Base-by-base conservation (phyloP, 2,888 invertebrate species). In the Sminthurinus aureus region DNA sequence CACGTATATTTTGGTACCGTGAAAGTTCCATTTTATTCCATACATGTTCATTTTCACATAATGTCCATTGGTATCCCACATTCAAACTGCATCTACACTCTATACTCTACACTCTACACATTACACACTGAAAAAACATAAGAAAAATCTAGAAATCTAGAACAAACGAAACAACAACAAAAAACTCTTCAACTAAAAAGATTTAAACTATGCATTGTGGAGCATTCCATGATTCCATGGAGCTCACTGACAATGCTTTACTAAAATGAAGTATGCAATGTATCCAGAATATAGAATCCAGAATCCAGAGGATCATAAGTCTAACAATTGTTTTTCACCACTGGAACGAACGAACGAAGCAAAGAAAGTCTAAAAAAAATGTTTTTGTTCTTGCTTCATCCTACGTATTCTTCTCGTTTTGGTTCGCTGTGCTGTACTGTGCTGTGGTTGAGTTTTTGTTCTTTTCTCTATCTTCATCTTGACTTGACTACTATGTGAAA, bases 401-500 rank as follows among this genome's bases (percentile, higher is more conserved):
- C 6, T 38, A 12, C 58, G 11, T 66, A 18, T 67, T 67, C 67
- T 12, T 71, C 26, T 26, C 11, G 13, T 71, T 12, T 38, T 38
- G 38, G 38, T 38, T 38, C 6, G 38, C 3, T 38, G 1, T 38
- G 38, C 3, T 38, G 1, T 38, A 6, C 3, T 38, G 6, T 38
- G 38, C 3, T 38, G 1, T 38, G 38, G 38, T 38, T 38, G 38
- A 38, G 38, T 38, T 26, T 71, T 58, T 58, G 58, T 58, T 73
- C 73, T 69, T 69, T 69, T 73, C 73, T 73, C 73, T 73, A 11
- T 73, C 73, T 58, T 58, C 58, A 58, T 58, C 58, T 58, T 38
- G 38, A 38, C 38, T 38, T 38, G 38, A 38, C 38, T 38, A 38
- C 38, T 38, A 6, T 38, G 6, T 38, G 38, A 6, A 38, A 6